Evolutionary conservation across 2,797 vertebrate species (phyloP).

Genomic region (Danio kyathit): DNA sequence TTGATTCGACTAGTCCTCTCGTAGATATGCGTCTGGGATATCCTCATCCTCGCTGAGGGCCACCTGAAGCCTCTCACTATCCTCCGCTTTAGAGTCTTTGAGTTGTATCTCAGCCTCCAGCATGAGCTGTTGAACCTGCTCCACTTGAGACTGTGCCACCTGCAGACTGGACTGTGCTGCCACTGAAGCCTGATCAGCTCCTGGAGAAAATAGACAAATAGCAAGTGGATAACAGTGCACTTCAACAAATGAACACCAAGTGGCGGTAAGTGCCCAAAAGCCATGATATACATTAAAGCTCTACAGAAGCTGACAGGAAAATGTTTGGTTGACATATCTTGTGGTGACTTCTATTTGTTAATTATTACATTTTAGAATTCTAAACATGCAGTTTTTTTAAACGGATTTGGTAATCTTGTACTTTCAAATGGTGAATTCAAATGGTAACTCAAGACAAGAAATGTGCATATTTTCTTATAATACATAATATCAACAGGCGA

Average conservation of each 20-base stretch:
- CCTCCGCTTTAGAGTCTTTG: constrained; percentile 78
- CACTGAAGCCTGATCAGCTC: constrained; percentile 83
- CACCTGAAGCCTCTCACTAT: constrained; percentile 70
- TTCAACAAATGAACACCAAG: constrained; percentile 1
- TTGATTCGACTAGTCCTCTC: constrained; percentile 78
- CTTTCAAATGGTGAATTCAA: background rate
- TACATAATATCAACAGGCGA: background rate
- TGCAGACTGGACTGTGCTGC: constrained; percentile 80
- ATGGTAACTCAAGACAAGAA: background rate
- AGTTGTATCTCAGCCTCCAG: constrained; percentile 82
- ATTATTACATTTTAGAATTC: background rate
- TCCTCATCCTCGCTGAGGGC: constrained; percentile 67
- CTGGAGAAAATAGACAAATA: constrained; percentile 63
- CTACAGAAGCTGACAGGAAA: background rate
- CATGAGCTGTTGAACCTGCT: constrained; percentile 77
- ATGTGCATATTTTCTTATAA: too few relatives aligned
- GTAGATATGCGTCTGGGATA: constrained; percentile 81
- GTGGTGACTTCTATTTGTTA: background rate
- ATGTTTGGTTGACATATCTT: background rate
- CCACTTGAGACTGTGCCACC: constrained; percentile 80
- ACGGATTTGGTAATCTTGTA: background rate
- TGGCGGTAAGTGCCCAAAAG: background rate
- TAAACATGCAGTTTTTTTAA: background rate
- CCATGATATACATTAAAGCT: background rate
- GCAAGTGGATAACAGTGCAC: background rate